phyloP scores from a whole-genome alignment of 1,140 invertebrate species.

The Euwallacea fornicatus region DNA sequence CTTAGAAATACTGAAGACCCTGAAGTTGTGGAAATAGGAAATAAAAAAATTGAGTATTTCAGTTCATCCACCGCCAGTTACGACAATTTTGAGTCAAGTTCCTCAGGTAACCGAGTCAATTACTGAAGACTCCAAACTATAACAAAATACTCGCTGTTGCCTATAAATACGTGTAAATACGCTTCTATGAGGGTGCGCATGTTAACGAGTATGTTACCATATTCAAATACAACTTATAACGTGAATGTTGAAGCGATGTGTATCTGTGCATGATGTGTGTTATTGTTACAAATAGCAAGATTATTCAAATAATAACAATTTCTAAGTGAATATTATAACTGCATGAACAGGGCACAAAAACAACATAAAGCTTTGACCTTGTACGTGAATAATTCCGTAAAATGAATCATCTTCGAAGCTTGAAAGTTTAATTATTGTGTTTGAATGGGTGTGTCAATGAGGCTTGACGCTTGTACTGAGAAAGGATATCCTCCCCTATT shows the following conservation, averaged over 20 bases:
- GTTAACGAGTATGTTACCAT: no score
- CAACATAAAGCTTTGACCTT: conserved; percentile 15
- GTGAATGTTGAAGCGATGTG: no score
- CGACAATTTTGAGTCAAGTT: background rate
- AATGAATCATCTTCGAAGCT: background rate
- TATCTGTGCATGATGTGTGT: background rate
- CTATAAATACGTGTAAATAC: background rate
- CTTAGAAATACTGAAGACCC: background rate
- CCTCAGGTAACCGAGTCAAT: conserved; percentile 14
- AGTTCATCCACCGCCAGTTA: conserved; percentile 23
- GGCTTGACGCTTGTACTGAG: background rate
- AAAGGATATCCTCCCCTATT: conserved; percentile 1
- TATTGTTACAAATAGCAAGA: conserved; percentile 14
- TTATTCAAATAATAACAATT: conserved; percentile 20
- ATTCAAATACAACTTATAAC: background rate
- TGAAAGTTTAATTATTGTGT: background rate
- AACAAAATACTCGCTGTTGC: conserved; percentile 1
- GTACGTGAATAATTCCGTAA: conserved; percentile 14
- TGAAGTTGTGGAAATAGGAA: conserved; percentile 20
- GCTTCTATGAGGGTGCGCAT: background rate
- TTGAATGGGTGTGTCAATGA: no score
- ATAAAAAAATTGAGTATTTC: conserved; percentile 22
- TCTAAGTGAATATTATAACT: conserved; percentile 1
- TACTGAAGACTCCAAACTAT: background rate
- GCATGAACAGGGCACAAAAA: conserved; percentile 6